Evolutionary conservation across 2,113 vertebrate species (phyloP).

Genomic region (Crotalus tigris): DNA sequence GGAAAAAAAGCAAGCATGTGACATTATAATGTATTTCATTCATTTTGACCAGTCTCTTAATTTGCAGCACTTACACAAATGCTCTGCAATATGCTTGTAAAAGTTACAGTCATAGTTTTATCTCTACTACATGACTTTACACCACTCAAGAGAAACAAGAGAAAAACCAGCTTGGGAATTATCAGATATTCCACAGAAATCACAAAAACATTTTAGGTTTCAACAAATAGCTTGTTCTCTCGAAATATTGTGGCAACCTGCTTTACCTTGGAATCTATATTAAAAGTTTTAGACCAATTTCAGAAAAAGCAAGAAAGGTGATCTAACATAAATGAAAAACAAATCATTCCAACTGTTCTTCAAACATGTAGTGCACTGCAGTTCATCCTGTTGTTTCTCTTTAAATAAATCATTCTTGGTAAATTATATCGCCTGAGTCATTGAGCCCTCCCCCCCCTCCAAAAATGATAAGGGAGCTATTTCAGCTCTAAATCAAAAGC

Average conservation of each 20-base stretch:
- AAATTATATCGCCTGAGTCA: constrained; percentile 47
- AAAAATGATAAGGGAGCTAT: constrained; percentile 52
- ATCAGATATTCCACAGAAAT: constrained; percentile 42
- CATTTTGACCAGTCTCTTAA: constrained; percentile 59
- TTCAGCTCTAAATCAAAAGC: constrained; percentile 61
- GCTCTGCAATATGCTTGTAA: constrained; percentile 49
- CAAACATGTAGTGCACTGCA: constrained; percentile 44
- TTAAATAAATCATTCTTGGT: constrained; percentile 49
- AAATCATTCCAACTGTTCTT: constrained; percentile 46
- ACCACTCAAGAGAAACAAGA: constrained; percentile 50
- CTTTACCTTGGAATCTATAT: constrained; percentile 34
- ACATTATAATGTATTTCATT: constrained; percentile 61
- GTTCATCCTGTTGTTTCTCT: constrained; percentile 52
- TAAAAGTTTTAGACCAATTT: constrained; percentile 42
- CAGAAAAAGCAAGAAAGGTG: constrained; percentile 59
- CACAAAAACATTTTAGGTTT: constrained; percentile 62
- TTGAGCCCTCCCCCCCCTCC: constrained; percentile 33
- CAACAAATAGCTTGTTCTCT: constrained; percentile 41
- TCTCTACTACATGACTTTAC: constrained; percentile 43
- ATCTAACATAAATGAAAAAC: constrained; percentile 51
- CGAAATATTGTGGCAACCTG: constrained; percentile 39
- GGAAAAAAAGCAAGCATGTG: constrained; percentile 61
- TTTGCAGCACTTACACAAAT: constrained; percentile 41
- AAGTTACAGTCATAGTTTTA: constrained; percentile 46
- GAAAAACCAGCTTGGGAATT: constrained; percentile 30